Evolutionary conservation across 1,140 invertebrate genomes (phyloP), one percentile per base, ranked within the genome.

Genomic region (Gryon sp.): DNA sequence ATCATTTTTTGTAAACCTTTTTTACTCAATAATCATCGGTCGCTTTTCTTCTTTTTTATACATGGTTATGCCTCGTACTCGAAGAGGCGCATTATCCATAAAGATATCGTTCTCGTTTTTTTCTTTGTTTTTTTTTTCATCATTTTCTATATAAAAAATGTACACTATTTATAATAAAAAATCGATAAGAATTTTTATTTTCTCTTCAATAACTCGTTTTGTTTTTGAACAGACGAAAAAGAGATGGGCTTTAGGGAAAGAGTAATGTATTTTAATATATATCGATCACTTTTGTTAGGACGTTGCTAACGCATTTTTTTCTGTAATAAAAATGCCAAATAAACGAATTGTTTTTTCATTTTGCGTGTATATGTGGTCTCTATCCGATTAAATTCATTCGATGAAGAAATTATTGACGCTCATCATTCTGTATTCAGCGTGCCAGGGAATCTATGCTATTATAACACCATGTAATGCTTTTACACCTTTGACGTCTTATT

Each of bases 151-250:
- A 86, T 88, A 88, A 88, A 88, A 89, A 89, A 88, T 89, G 86
- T 89, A 88, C 87, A 89, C 83, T 89, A 88, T 89, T 84, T 88
- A 88, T 89, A 89, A 87, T 88, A 83, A 88, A 87, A 88, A 86
- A 79, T 86, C 73, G 80, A 82, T 80, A 85, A 83, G 77, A 85
- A 82, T 82, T 82, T 83, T 78, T 43, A 45, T 75, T 79, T 78
- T 57, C 43, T 52, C 41, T 55, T 46, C 46, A 65, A 50, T 26
- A 18, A 73, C 24, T 26, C 50, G 32, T 34, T 32, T 12, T 45
- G 77, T 82, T 84, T 79, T 82, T 83, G 81, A 86, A 73, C 83
- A 84, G 79, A 81, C 81, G 53, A 72, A 69, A 72, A 73, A 76
- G 57, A 78, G 53, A 72, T 74, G 53, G 34, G 32, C n/a, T 12